Evolutionary conservation across 1,140 invertebrate species (phyloP), one percentile per base, ranked within the genome.

Genomic region (Calliphora vicina): DNA sequence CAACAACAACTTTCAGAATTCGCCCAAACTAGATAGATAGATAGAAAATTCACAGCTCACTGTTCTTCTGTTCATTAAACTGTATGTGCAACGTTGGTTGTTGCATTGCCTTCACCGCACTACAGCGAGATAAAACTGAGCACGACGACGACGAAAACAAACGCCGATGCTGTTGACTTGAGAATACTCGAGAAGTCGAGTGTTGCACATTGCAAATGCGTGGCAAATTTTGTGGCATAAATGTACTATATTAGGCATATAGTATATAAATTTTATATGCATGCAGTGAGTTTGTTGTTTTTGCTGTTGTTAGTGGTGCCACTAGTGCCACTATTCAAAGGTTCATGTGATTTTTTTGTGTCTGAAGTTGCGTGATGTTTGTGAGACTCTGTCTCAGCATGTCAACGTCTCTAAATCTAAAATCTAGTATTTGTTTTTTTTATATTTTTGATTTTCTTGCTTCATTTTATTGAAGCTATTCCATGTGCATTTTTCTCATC

Each of bases 221-320:
- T 67, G 61, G 61, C 61, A 67, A 67, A 67, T 67, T 67, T 67
- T 67, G 61, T 67, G 61, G 61, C 61, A 67, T 67, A 67, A 67
- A 67, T 67, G n/a, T 67, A 23, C n/a, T 67, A 23, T 67, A 67
- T 67, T 67, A 67, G 61, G 61, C 61, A 67, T 67, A 67, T 67
- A 67, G 20, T 23, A 20, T 23, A 25, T n/a, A 20, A 50, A 50
- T 50, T 35, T 35, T 35, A 35, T 35, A 35, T 35, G 35, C 35
- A 35, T 35, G 6, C 35, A n/a, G n/a, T n/a, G n/a, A 45, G 43
- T 45, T 45, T 45, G 1, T 45, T 1, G 9, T 45, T 45, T 57
- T 1, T 57, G 15, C 15, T 17, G 1, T 57, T 57, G 15, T 17
- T 57, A n/a, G 15, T 17, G 50, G 15, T 57, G 50, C 50, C 50